Conservation (phyloP, 2,888 invertebrate genomes). For the Petrophora chlorosata region DNA sequence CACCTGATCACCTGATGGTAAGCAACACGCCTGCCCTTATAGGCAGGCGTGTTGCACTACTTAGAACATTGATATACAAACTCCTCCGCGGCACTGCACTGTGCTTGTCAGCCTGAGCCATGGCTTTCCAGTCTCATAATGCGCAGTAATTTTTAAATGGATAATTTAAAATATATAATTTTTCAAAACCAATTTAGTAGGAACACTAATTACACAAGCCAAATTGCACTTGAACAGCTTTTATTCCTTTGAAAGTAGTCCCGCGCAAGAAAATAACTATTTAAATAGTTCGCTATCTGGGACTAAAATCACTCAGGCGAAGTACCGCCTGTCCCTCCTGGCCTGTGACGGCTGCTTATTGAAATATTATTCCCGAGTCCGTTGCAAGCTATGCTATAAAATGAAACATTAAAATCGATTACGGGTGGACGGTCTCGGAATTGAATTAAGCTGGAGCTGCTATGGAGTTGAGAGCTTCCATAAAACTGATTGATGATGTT, state of each 20-base stretch:
- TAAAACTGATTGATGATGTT: not conserved
- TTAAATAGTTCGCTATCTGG: slow-evolving; percentile 19
- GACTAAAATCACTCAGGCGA: slow-evolving; percentile 13
- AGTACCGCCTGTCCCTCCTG: slow-evolving; percentile 8
- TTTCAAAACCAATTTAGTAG: too few species aligned
- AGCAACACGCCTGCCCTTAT: too few species aligned
- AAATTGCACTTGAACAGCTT: too few species aligned
- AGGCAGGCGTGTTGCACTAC: too few species aligned
- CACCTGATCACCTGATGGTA: too few species aligned
- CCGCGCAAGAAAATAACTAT: slow-evolving; percentile 16
- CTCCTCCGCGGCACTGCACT: too few species aligned
- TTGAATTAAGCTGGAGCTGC: not conserved
- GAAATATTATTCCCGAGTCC: slow-evolving; percentile 28
- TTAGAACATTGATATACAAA: too few species aligned
- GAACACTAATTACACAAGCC: too few species aligned
- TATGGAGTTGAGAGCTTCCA: not conserved
- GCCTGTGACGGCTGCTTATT: slow-evolving; percentile 30
- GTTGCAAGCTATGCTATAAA: slow-evolving; percentile 23
- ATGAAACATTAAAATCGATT: slow-evolving; percentile 20
- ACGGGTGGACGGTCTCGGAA: not conserved
- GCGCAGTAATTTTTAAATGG: too few species aligned
- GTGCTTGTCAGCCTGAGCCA: too few species aligned
- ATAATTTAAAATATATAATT: too few species aligned
- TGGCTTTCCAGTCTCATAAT: too few species aligned
- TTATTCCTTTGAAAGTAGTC: slow-evolving; percentile 6